Percentiles rank a stretch among this genome's conserved stretches.
Evolutionary conservation across 2,888 invertebrate species (phyloP).

Genomic region (Orgyia antiqua): DNA sequence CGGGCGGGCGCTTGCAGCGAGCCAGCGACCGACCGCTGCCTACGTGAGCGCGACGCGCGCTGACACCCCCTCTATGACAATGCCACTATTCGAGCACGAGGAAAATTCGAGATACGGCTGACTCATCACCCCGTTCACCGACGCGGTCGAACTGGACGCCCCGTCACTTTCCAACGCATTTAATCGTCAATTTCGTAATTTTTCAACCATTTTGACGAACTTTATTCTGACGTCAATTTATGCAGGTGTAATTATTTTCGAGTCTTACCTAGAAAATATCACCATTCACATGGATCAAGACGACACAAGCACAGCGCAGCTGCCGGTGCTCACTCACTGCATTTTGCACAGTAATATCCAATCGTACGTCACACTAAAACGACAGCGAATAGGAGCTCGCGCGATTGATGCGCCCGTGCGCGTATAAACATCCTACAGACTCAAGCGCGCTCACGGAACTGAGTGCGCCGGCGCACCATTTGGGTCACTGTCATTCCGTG

Average conservation of each 20-base stretch:
- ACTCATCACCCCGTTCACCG: conserved; percentile 56
- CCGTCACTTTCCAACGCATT: conserved; percentile 28
- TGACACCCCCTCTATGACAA: conserved; percentile 49
- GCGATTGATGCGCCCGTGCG: conserved; percentile 18
- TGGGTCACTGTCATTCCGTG: conserved; percentile 71
- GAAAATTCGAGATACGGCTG: conserved; percentile 73
- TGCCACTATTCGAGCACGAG: conserved; percentile 57
- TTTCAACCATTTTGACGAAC: conserved; percentile 21
- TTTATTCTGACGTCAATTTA: conserved; percentile 29
- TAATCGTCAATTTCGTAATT: conserved; percentile 28
- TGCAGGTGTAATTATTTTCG: conserved; percentile 31
- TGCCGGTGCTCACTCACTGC: conserved; percentile 56
- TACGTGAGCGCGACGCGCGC: conserved; percentile 25
- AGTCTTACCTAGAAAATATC: conserved; percentile 51
- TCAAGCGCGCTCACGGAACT: conserved; percentile 70
- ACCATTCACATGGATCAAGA: conserved; percentile 42
- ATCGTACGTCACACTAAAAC: conserved; percentile 60
- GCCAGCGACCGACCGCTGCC: conserved; percentile 24
- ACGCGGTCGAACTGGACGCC: conserved; percentile 25
- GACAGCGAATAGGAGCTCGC: conserved; percentile 41
- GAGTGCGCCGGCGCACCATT: conserved; percentile 60
- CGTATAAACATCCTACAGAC: conserved; percentile 37
- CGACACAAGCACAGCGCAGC: conserved; percentile 38
- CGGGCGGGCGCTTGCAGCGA: conserved; percentile 18
- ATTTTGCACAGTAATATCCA: conserved; percentile 64